Evolutionary conservation across 1,140 invertebrate species (phyloP).

Genomic region (Triops longicaudatus): DNA sequence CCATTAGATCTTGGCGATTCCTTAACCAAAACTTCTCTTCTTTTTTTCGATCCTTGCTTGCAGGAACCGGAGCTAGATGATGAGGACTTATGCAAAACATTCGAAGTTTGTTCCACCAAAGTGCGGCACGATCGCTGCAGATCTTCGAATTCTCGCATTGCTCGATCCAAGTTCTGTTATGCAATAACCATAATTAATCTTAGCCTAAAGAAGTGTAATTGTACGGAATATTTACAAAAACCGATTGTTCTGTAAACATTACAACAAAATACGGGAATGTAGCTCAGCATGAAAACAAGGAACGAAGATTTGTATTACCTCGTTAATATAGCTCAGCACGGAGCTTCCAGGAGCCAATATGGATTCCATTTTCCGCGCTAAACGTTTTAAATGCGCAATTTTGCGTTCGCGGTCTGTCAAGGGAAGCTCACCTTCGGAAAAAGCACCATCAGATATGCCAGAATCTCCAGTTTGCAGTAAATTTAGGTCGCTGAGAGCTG

Average conservation of each 20-base stretch:
- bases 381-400: conserved; percentile 52
- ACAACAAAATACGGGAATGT: neutral
- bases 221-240: too few relatives aligned
- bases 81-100: conserved; percentile 35
- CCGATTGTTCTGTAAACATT: too few relatives aligned
- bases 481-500: neutral
- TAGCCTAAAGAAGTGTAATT: too few relatives aligned
- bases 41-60: neutral
- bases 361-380: conserved; percentile 56
- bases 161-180: conserved; percentile 61
- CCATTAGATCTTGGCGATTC: neutral
- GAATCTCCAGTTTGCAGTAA: conserved; percentile 44
- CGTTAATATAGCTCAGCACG: conserved; percentile 50
- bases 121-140: conserved; percentile 69
- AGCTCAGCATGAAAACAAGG: conserved; percentile 29
- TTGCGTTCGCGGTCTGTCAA: conserved; percentile 60
- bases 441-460: conserved; percentile 57
- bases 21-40: neutral
- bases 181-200: conserved; percentile 31
- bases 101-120: conserved; percentile 56
- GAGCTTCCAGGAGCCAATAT: conserved; percentile 55
- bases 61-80: conserved; percentile 34
- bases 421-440: conserved; percentile 53
- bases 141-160: conserved; percentile 65
- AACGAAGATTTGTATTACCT: conserved; percentile 16